phyloP scores from a whole-genome alignment of 2,113 vertebrate species.

The Antigone vipio region DNA sequence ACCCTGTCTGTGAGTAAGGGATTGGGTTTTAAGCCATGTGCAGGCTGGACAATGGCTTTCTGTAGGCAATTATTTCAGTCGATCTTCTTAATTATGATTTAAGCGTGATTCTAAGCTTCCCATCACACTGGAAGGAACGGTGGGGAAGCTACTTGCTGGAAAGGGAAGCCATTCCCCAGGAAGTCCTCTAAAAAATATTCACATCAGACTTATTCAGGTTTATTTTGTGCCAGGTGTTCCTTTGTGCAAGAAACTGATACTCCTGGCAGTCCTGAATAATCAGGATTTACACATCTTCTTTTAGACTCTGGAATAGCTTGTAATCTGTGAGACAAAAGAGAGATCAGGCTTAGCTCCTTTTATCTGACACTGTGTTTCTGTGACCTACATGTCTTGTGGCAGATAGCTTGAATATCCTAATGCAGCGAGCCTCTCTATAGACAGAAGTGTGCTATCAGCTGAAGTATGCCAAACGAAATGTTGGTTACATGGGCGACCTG shows the following conservation, averaged over 20 bases:
- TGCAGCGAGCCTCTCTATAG: not conserved
- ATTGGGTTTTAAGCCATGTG: not conserved
- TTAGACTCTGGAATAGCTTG: not conserved
- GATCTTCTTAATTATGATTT: not conserved
- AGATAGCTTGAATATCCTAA: not conserved
- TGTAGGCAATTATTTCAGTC: not conserved
- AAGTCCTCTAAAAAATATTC: not conserved
- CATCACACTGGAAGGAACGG: not conserved
- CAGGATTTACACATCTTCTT: not conserved
- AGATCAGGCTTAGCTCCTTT: not conserved
- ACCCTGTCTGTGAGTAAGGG: not conserved
- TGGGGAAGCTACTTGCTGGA: not conserved
- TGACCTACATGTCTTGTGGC: not conserved
- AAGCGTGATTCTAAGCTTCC: not conserved
- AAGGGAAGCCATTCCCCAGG: not conserved
- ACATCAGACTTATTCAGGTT: not conserved
- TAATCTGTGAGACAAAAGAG: slow-evolving; percentile 6
- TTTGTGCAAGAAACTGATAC: not conserved
- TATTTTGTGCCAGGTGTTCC: not conserved
- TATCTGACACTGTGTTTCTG: not conserved
- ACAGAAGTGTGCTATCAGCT: not conserved
- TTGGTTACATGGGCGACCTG: not conserved
- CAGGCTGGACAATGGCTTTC: not conserved
- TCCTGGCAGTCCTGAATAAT: not conserved
- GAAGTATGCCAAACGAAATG: not conserved